Evolutionary conservation across 2,113 vertebrate species (phyloP).

Genomic region (Sorex araneus): DNA sequence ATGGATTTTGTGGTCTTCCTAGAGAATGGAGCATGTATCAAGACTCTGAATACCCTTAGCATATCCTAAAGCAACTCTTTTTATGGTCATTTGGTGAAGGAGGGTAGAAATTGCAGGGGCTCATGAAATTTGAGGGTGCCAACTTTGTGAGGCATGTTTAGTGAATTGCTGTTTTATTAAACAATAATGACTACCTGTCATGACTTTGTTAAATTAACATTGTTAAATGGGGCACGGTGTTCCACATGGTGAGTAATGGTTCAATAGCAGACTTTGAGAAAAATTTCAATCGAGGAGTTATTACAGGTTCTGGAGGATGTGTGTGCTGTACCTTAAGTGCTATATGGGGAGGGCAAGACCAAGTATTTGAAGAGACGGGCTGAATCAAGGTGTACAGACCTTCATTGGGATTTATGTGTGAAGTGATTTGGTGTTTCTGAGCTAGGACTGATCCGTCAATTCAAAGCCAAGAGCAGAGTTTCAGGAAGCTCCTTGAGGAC

Average conservation of each 20-base stretch:
- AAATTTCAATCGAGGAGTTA: neutral
- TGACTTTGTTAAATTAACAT: constrained; percentile 6
- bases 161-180: neutral
- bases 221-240: neutral
- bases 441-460: neutral
- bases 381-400: neutral
- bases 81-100: neutral
- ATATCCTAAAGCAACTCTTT: neutral
- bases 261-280: neutral
- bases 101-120: neutral
- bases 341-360: neutral
- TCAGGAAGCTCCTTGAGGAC: neutral
- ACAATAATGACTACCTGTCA: neutral
- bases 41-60: neutral
- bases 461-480: neutral
- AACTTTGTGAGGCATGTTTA: constrained; percentile 15
- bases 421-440: neutral
- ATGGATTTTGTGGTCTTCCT: neutral
- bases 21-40: neutral
- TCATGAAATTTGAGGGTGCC: neutral
- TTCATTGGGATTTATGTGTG: neutral
- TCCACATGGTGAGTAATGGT: neutral
- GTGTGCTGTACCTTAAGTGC: no score
- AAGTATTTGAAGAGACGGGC: neutral
- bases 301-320: constrained; percentile 19